phyloP scores from a whole-genome alignment of 64 coral and sea anemone species.

The Dendrophyllia cribrosa region DNA sequence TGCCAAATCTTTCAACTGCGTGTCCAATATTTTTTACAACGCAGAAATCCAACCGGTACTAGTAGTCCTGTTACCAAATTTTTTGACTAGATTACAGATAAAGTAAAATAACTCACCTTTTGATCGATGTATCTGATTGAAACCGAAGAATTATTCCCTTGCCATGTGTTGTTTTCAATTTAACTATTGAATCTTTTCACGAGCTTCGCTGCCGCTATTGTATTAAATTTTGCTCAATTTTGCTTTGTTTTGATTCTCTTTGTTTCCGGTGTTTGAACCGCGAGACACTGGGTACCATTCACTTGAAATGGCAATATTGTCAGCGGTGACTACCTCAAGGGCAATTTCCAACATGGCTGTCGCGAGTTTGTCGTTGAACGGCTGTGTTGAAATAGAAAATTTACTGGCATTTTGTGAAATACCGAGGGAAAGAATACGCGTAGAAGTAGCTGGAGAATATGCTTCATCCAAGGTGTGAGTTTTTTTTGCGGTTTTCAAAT shows the following conservation, averaged over 20 bases:
- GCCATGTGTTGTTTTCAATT: background rate
- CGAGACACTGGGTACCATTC: background rate
- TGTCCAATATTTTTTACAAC: too few relatives aligned
- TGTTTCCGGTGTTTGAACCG: slow-evolving; percentile 37
- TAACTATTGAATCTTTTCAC: background rate
- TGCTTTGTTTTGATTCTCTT: slow-evolving; percentile 47
- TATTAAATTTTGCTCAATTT: too few relatives aligned
- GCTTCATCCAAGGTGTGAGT: slow-evolving; percentile 43
- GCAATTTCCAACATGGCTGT: slow-evolving; percentile 77
- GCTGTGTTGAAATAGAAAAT: slow-evolving; percentile 78
- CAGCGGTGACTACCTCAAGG: background rate
- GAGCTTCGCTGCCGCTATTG: background rate
- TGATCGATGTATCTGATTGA: too few relatives aligned
- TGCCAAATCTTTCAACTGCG: too few relatives aligned
- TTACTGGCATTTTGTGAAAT: slow-evolving; percentile 76
- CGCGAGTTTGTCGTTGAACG: slow-evolving; percentile 59
- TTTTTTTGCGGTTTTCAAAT: background rate
- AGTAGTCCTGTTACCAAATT: too few relatives aligned
- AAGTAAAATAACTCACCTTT: background rate
- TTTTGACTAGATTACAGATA: background rate
- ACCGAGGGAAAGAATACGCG: slow-evolving; percentile 56
- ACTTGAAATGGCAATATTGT: background rate
- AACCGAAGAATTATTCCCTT: background rate
- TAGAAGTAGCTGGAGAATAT: slow-evolving; percentile 8
- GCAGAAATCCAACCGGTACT: too few relatives aligned